phyloP scores from a whole-genome alignment of 2,888 invertebrate genomes.

The Ichneumoninae sp. region DNA sequence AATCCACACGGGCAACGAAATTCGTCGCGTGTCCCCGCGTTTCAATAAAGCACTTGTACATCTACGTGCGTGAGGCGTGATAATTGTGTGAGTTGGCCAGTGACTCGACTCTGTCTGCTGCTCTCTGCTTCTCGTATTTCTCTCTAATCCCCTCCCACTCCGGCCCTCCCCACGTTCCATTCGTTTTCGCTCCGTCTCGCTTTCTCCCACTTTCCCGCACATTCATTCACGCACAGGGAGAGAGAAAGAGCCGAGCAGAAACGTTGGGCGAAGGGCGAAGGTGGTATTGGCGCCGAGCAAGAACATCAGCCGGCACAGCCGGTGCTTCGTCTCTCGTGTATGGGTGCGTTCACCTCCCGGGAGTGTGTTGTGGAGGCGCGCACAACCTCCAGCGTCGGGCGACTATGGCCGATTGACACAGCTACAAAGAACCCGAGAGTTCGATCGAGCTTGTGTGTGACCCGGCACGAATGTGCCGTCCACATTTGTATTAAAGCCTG shows the following conservation, averaged over 20 bases:
- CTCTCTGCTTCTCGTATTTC: slow-evolving; percentile 38
- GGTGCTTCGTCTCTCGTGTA: slow-evolving; percentile 29
- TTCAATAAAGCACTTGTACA: slow-evolving; percentile 14
- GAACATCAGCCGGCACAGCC: slow-evolving; percentile 4
- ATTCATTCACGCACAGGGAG: slow-evolving; percentile 33
- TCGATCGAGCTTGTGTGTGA: background rate
- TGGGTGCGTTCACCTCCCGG: slow-evolving; percentile 53
- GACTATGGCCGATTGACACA: slow-evolving; percentile 17
- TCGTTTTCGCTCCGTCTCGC: slow-evolving; percentile 1
- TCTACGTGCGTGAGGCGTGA: slow-evolving; percentile 19
- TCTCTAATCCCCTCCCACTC: background rate
- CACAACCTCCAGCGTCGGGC: background rate
- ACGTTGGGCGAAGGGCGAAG: slow-evolving; percentile 16
- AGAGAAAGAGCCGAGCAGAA: slow-evolving; percentile 2
- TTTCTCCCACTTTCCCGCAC: slow-evolving; percentile 15
- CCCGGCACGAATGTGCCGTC: background rate
- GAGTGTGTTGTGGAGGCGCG: slow-evolving; percentile 22
- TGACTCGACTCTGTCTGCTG: slow-evolving; percentile 37
- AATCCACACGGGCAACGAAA: slow-evolving; percentile 1
- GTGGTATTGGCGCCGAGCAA: slow-evolving; percentile 15
- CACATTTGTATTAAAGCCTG: background rate
- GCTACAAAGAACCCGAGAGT: slow-evolving; percentile 1
- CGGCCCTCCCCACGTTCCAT: slow-evolving; percentile 6
- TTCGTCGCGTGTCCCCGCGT: slow-evolving; percentile 28
- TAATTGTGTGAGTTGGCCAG: slow-evolving; percentile 39